Conservation (phyloP, 2,888 invertebrate genomes). For the Calephelis perditalis region DNA sequence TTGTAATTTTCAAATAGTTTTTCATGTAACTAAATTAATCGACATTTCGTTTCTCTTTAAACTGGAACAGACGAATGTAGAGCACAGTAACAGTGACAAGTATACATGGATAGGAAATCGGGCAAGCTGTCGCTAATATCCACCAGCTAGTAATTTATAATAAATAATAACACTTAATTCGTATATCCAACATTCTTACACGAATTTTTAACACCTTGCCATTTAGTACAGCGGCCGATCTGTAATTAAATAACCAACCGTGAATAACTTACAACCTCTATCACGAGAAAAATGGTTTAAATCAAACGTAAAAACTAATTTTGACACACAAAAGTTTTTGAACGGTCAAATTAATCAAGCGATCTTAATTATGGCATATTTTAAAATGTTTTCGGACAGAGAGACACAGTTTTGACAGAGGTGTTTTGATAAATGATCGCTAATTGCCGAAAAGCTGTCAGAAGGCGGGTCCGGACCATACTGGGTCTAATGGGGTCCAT, state of each 20-base stretch:
- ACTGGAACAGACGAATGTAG: no score
- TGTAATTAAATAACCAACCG: conserved; percentile 73
- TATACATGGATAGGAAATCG: no score
- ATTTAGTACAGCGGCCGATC: conserved; percentile 32
- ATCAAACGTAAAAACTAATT: conserved; percentile 63
- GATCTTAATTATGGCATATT: conserved; percentile 48
- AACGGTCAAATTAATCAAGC: conserved; percentile 58
- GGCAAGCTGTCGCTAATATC: no score
- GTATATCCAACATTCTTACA: conserved; percentile 20
- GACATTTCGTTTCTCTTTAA: no score
- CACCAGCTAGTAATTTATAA: no score
- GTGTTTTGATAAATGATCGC: conserved; percentile 66
- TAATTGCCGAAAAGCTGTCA: conserved; percentile 53
- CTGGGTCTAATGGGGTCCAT: conserved; percentile 36
- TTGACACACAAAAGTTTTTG: conserved; percentile 51
- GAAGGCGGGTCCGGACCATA: conserved; percentile 43
- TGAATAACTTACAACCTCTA: conserved; percentile 72
- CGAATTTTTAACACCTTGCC: conserved; percentile 14
- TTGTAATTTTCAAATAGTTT: no score
- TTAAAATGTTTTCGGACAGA: conserved; percentile 61
- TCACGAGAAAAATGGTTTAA: conserved; percentile 73
- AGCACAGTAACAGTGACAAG: no score
- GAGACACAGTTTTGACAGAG: conserved; percentile 74
- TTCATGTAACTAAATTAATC: no score
- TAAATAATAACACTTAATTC: neutral